Evolutionary conservation across 2,797 vertebrate genomes (phyloP).

Genomic region (Protonibea diacanthus): DNA sequence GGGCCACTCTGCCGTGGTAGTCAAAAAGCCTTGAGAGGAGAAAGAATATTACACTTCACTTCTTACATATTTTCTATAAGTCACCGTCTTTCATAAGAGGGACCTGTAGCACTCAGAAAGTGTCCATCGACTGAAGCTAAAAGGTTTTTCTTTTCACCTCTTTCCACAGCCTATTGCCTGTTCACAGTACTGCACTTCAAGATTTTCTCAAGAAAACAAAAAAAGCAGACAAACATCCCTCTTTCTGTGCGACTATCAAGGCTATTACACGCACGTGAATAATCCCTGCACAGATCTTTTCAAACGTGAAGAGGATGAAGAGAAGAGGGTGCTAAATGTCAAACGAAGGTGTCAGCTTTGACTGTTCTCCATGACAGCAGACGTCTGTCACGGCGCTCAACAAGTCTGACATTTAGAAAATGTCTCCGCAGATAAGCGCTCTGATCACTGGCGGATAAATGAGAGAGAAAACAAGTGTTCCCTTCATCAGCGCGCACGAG

Average conservation of each 20-base stretch:
- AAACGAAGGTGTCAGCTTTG: conserved; percentile 64
- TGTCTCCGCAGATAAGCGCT: conserved; percentile 68
- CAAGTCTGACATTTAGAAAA: conserved; percentile 81
- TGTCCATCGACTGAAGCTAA: conserved; percentile 12
- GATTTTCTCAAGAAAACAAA: conserved; percentile 39
- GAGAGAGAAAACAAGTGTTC: conserved; percentile 47
- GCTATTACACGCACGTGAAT: conserved; percentile 12
- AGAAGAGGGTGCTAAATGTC: conserved; percentile 67
- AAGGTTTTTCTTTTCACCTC: conserved; percentile 26
- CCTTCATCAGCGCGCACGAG: conserved; percentile 24
- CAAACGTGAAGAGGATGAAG: conserved; percentile 41
- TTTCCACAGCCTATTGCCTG: conserved; percentile 40
- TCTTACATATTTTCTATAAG: conserved; percentile 16
- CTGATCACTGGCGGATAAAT: conserved; percentile 68
- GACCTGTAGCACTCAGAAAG: conserved; percentile 7
- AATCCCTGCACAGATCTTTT: conserved; percentile 28
- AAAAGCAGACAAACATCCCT: conserved; percentile 23
- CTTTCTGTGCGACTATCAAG: not conserved
- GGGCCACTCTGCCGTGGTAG: conserved; percentile 95
- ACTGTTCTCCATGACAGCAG: conserved; percentile 40
- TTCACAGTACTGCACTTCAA: conserved; percentile 36
- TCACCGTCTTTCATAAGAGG: conserved; percentile 13
- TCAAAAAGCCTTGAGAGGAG: conserved; percentile 91
- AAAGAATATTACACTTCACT: conserved; percentile 35
- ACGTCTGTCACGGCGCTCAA: conserved; percentile 60